Base-by-base conservation (phyloP, 2,888 invertebrate genomes). In the Nomada lathburiana region DNA sequence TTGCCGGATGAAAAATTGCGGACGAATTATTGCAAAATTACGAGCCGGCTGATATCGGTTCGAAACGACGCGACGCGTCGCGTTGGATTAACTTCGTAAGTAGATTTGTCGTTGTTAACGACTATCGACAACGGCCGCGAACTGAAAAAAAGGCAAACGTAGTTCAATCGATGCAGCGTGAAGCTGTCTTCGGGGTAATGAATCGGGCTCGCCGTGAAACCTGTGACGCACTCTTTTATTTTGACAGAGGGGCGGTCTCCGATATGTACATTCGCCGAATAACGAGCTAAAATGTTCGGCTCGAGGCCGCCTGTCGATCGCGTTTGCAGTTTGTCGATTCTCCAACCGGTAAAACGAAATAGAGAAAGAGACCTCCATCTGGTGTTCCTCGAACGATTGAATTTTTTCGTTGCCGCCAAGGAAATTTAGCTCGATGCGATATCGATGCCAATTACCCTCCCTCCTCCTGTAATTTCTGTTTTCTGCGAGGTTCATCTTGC, bases 21-120 rank as follows among this genome's bases (percentile, higher is more conserved):
- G 67, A 57, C 80, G 87, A 89, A 89, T 89, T 89, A 90, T 90
- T 85, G 86, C 86, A 82, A 90, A 90, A 89, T 88, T 80, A 84
- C 72, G 72, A 67, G 63, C 18, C 53, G 52, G 26, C 36, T 29
- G 81, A 55, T 70, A 76, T 76, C 81, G 42, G 63, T n/a, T 47
- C 53, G 62, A 70, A 16, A 50, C 65, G 62, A 50, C 13, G 20
- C 16, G 13, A 13, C 78, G 47, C 65, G 78, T 63, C 62, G 47
- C 65, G 78, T 63, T 55, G 67, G 62, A 78, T 72, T 67, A 80
- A 78, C 78, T 64, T 62, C 47, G 47, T 55, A 55, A 72, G 79
- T 79, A 71, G 79, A 80, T 80, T 67, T 60, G 78, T 53, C 59
- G 80, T 64, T 53, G 78, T 79, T 70, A 78, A 72, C 78, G 78